phyloP scores from a whole-genome alignment of 2,888 invertebrate species.

The Escarpia spicata region DNA sequence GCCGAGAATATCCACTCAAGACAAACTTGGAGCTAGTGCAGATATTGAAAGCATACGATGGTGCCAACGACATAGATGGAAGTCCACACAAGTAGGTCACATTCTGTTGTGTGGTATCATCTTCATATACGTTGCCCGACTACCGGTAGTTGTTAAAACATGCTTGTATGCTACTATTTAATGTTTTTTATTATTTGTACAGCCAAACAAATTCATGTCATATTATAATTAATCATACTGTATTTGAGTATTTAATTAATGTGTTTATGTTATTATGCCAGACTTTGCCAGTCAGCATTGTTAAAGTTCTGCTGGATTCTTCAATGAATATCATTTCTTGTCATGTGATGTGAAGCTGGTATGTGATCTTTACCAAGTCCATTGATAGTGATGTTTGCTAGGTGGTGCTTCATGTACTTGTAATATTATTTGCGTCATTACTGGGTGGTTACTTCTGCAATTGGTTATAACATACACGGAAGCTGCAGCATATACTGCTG shows the following conservation, averaged over 20 bases:
- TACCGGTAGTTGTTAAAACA: no score
- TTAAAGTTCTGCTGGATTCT: no score
- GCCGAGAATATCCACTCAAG: slow-evolving; percentile 42
- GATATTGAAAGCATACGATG: slow-evolving; percentile 41
- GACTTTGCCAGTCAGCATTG: background rate
- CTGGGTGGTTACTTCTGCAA: no score
- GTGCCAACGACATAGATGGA: slow-evolving; percentile 44
- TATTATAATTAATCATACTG: background rate
- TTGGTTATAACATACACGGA: no score
- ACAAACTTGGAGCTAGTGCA: slow-evolving; percentile 43
- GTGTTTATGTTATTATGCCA: background rate
- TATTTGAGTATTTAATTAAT: background rate
- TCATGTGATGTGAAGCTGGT: no score
- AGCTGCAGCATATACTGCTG: no score
- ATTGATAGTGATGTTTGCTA: no score
- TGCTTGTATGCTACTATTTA: no score
- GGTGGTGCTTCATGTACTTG: no score
- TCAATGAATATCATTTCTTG: no score
- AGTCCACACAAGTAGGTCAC: slow-evolving; percentile 30
- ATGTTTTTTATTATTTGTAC: background rate
- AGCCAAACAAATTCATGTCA: background rate
- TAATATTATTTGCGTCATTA: no score
- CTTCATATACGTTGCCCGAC: background rate
- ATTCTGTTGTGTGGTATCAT: background rate
- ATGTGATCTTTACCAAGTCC: no score